phyloP scores from a whole-genome alignment of 2,797 vertebrate genomes.

The Eulemur albifrons region DNA sequence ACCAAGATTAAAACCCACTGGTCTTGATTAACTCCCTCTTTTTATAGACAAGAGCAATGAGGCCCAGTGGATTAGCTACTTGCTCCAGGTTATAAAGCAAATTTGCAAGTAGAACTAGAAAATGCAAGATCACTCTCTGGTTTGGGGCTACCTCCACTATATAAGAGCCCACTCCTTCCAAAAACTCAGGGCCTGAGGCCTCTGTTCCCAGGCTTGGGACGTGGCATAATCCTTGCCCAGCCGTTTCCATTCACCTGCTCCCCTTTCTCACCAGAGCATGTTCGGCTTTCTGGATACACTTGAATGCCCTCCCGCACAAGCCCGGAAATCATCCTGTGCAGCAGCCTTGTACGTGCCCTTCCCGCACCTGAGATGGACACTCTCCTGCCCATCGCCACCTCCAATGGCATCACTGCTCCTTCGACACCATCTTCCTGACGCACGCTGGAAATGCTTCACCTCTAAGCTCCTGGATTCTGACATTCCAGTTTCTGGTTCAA shows the following conservation, averaged over 20 bases:
- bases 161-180: background rate
- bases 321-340: background rate
- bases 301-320: background rate
- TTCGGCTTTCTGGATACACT: background rate
- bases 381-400: background rate
- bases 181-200: accelerated
- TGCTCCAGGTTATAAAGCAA: background rate
- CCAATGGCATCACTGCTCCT: accelerated
- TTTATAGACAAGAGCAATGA: background rate
- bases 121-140: background rate
- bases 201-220: accelerated
- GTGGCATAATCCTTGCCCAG: background rate
- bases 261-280: background rate
- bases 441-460: background rate
- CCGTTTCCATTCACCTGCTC: background rate
- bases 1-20: background rate
- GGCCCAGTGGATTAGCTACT: background rate
- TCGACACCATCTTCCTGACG: background rate
- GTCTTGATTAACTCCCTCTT: background rate
- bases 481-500: background rate
- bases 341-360: background rate
- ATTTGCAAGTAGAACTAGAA: background rate
- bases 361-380: background rate
- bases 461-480: background rate
- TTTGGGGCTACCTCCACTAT: background rate